Evolutionary conservation across 2,888 invertebrate genomes (phyloP).

Genomic region (Prosopocoilus inquinatus): DNA sequence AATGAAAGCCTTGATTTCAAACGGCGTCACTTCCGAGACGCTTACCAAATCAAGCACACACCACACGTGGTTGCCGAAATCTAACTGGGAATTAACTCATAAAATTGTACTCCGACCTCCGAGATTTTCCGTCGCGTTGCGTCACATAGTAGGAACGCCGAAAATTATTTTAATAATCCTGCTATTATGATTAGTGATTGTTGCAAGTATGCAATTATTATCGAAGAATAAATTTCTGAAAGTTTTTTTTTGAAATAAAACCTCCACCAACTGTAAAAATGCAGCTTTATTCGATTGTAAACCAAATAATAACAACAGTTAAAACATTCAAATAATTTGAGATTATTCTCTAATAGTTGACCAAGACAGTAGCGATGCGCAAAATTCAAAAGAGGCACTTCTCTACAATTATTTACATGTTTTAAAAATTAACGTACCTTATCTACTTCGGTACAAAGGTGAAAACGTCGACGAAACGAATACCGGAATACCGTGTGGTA

Average conservation of each 20-base stretch:
- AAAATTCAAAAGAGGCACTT: slow-evolving; percentile 50
- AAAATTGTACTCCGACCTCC: no score
- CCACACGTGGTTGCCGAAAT: no score
- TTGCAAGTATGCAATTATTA: no score
- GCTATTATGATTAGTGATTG: no score
- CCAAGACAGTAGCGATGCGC: slow-evolving; percentile 50
- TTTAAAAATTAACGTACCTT: slow-evolving; percentile 14
- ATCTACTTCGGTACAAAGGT: slow-evolving; percentile 5
- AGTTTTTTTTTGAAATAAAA: slow-evolving; percentile 9
- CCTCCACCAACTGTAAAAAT: slow-evolving; percentile 44
- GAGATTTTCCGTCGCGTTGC: no score
- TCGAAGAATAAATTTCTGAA: no score
- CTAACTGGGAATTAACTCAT: no score
- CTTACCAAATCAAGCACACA: no score
- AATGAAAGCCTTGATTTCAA: no score
- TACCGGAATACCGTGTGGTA: background rate
- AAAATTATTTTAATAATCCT: no score
- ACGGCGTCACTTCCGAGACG: no score
- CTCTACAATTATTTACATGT: slow-evolving; percentile 48
- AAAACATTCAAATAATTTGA: slow-evolving; percentile 43
- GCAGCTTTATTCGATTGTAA: slow-evolving; percentile 50
- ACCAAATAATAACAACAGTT: slow-evolving; percentile 48
- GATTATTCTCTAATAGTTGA: slow-evolving; percentile 43
- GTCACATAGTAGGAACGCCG: no score
- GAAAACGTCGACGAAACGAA: background rate